phyloP scores from a whole-genome alignment of 1,140 invertebrate genomes.

The Lordiphosa stackelbergi region DNA sequence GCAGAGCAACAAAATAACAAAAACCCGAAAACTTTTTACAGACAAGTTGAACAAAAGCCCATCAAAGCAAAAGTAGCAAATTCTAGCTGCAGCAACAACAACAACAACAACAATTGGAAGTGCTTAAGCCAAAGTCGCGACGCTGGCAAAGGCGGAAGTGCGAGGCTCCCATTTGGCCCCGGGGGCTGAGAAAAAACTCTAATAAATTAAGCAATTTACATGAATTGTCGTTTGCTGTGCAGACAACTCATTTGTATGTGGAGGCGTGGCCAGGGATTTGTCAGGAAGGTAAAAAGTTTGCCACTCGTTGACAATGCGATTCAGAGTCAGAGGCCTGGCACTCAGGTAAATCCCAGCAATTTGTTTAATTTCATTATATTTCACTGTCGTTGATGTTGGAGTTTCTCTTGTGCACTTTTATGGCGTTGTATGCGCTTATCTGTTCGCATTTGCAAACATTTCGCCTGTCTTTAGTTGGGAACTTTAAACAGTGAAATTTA shows the following conservation, averaged over 20 bases:
- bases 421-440: conserved; percentile 47
- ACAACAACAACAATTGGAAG: conserved; percentile 57
- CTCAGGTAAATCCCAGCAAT: conserved; percentile 49
- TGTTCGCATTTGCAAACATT: conserved; percentile 57
- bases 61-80: conserved; percentile 51
- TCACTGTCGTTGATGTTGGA: conserved; percentile 31
- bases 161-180: conserved; percentile 29
- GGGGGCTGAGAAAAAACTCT: conserved; percentile 46
- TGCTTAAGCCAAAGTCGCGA: conserved; percentile 69
- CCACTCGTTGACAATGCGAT: conserved; percentile 55
- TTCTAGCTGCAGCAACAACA: conserved; percentile 61
- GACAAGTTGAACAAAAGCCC: conserved; percentile 57
- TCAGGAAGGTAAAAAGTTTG: conserved; percentile 40
- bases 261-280: conserved; percentile 47
- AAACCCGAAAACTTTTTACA: conserved; percentile 45
- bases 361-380: conserved; percentile 66
- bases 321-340: conserved; percentile 18
- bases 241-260: conserved; percentile 69
- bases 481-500: conserved; percentile 48
- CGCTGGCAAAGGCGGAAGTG: conserved; percentile 63
- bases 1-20: conserved; percentile 43
- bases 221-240: conserved; percentile 69
- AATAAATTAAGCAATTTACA: conserved; percentile 76
- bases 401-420: conserved; percentile 13
- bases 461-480: conserved; percentile 13